Evolutionary conservation across 2,113 vertebrate genomes (phyloP), one percentile per base, ranked within the genome.

Genomic region (Ptilonorhynchus violaceus): DNA sequence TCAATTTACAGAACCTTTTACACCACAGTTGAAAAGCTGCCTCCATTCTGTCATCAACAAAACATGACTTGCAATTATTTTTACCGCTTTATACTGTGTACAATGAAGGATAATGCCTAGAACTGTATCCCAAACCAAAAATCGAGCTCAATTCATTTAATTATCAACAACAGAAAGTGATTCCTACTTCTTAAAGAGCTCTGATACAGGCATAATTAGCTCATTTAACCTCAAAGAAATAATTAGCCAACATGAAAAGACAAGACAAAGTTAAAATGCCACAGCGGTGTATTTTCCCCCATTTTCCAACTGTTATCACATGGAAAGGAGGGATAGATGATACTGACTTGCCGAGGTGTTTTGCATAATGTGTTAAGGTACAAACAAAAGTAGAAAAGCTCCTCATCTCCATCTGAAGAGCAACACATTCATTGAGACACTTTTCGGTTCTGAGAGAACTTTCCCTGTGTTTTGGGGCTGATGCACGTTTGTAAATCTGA

Each of bases 201-300:
- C 76, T 89, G 93, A 94, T 85, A 69, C 18, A 88, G 47, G 42
- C 55, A 79, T 93, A 97, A 97, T 97, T 94, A 97, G 89, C 77
- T 97, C 84, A 88, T 96, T 96, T 93, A 96, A 93, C 77, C 93
- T 64, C 87, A 83, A 97, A 94, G 80, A 97, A 96, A 96, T 91
- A 90, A 97, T 90, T 91, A 92, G 46, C 24, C 27, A 91, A 87
- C 33, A 85, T 46, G 52, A 88, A 50, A 79, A 69, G 92, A 66
- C 77, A 35, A 72, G 63, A 89, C 37, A 88, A 83, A 89, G 70
- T 77, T 93, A 72, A 87, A 92, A 92, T 96, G 33, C 39, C 84
- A 90, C 35, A 66, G 37, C 75, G 93, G 49, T 67, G 30, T 47
- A 76, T 80, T 76, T 74, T 85, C 23, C 44, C 17, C 17, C 66